Evolutionary conservation across 2,113 vertebrate species (phyloP), one percentile per base, ranked within the genome.

Genomic region (Erythrocercus mccallii): DNA sequence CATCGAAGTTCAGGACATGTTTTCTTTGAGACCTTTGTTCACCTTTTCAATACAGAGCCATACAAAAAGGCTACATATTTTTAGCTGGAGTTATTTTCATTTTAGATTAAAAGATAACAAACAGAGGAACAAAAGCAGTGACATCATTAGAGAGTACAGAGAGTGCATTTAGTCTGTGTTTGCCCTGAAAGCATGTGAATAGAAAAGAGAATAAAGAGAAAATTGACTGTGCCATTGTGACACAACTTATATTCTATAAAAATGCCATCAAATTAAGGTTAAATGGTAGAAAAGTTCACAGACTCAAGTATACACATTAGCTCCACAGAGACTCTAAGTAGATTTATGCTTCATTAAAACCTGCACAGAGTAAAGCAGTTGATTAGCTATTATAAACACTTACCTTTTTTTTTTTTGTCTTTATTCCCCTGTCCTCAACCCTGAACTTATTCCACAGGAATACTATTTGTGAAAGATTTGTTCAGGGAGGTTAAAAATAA

Each of bases 71-170:
- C 42, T 50, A 66, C 13, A 6, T 51, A 65, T 68, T 94, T 89
- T 95, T 72, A 89, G 58, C 33, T 54, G 61, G 37, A 82, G 66
- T 79, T 90, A 62, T 76, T 90, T 88, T 93, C 42, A 73, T 73
- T 90, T 92, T 92, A 73, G 48, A 84, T 81, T 88, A 65, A 79
- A 86, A 92, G 62, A 72, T 70, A 85, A 74, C 53, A 93, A 92
- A 86, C 27, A 81, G 42, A 73, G 35, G 91, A 92, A 82, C 50
- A 96, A 95, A 95, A 95, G 37, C 68, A 91, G 40, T 22, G 42
- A 65, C 78, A 65, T 40, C 25, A 37, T 77, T 82, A 78, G 33
- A 56, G 33, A 74, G 37, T 56, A 64, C 25, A 78, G 54, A 62
- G 66, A 84, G 33, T 42, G 11, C 35, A 24, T 73, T 87, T 77